Conservation (phyloP, 2,797 vertebrate genomes). For the Danio choprae region DNA sequence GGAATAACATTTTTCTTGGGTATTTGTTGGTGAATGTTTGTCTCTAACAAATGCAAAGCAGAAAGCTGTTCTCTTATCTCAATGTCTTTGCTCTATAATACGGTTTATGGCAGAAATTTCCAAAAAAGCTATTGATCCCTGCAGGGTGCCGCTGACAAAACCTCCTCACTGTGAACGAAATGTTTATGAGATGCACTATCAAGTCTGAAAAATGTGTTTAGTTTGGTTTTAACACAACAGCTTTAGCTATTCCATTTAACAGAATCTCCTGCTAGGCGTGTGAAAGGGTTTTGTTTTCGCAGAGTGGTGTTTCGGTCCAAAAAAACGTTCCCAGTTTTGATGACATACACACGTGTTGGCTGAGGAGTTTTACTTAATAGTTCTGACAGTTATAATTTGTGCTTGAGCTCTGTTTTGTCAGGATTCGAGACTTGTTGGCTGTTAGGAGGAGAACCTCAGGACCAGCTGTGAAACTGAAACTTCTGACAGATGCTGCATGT, state of each 20-base stretch:
- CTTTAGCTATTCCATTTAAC: conserved; percentile 32
- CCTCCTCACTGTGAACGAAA: conserved; percentile 17
- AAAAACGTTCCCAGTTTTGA: conserved; percentile 44
- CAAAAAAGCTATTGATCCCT: not conserved
- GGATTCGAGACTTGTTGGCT: conserved; percentile 66
- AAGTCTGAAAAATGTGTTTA: conserved; percentile 37
- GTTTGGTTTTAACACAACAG: conserved; percentile 4
- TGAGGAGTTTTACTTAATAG: conserved; percentile 65
- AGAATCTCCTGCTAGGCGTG: conserved; percentile 31
- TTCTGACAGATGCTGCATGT: conserved; percentile 64
- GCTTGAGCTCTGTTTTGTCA: conserved; percentile 63
- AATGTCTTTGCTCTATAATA: conserved; percentile 8
- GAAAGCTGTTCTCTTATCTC: not conserved
- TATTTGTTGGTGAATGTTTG: not conserved
- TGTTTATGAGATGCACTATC: conserved; percentile 37
- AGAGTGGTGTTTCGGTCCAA: conserved; percentile 12
- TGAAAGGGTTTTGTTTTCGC: conserved; percentile 41
- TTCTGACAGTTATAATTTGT: conserved; percentile 69
- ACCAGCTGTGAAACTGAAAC: conserved; percentile 61
- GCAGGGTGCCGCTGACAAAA: conserved; percentile 12
- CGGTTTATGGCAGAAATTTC: not conserved
- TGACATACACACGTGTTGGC: conserved; percentile 54
- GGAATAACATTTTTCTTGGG: not conserved
- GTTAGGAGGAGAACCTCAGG: conserved; percentile 56
- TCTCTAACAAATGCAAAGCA: conserved; percentile 3